Conservation (phyloP, 2,888 invertebrate genomes). For the Heterodera filipjevi region DNA sequence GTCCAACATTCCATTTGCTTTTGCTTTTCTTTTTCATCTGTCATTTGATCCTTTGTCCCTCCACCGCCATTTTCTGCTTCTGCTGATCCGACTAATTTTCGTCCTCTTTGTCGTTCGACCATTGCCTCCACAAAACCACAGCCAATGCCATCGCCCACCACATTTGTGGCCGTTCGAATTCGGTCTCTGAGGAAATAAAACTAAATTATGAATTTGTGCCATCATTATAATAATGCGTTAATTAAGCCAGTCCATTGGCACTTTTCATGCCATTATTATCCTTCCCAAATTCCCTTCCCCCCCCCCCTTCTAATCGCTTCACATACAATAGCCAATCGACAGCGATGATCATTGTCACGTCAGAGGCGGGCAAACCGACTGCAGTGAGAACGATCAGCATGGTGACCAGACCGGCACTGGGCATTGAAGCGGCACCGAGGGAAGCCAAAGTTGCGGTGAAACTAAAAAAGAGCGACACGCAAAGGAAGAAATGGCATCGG, state of each 20-base stretch:
- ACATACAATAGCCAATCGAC: conserved; percentile 69
- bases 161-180: conserved; percentile 82
- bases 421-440: conserved; percentile 92
- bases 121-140: conserved; percentile 78
- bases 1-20: background rate
- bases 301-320: too few species aligned
- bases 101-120: conserved; percentile 28
- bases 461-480: conserved; percentile 44
- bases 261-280: background rate
- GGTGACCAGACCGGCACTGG: conserved; percentile 64
- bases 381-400: conserved; percentile 68
- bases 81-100: background rate
- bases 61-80: background rate
- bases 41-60: background rate
- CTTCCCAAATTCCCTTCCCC: background rate
- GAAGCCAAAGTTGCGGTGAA: conserved; percentile 94
- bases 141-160: conserved; percentile 90
- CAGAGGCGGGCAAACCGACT: conserved; percentile 67
- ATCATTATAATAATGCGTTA: too few species aligned
- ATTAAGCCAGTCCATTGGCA: background rate
- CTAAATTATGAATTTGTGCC: too few species aligned
- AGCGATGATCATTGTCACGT: conserved; percentile 68
- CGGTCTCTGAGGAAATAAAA: conserved; percentile 66
- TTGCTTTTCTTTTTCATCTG: background rate
- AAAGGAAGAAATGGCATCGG: background rate